These are phyloP conservation scores for Turnix velox DNA, from an alignment of 2,113 vertebrate genomes.

Conservation along the genomic window DNA sequence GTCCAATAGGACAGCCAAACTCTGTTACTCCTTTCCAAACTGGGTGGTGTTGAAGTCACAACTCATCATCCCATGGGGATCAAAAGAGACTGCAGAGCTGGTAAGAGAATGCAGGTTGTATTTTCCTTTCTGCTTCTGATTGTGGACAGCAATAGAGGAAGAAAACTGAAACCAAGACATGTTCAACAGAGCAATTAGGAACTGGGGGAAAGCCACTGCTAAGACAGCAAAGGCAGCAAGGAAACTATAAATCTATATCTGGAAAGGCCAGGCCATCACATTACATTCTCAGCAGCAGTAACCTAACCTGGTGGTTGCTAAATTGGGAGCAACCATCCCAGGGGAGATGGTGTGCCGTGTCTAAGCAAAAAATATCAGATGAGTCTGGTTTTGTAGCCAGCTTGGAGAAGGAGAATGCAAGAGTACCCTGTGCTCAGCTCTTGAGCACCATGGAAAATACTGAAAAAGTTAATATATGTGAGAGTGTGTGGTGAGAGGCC, in stretches of 20 bases:
- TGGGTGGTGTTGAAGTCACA: no score
- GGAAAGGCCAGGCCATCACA: not conserved
- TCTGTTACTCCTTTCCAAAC: no score
- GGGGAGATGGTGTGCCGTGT: rapidly evolving
- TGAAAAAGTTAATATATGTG: rapidly evolving
- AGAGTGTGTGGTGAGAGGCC: rapidly evolving
- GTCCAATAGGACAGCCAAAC: not conserved
- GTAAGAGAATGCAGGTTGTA: no score
- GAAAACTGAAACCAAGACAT: not conserved
- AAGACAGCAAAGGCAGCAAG: not conserved
- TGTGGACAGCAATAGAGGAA: no score
- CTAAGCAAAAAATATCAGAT: rapidly evolving
- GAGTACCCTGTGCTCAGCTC: not conserved
- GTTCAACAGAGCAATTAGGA: not conserved
- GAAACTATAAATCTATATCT: not conserved
- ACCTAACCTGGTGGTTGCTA: rapidly evolving
- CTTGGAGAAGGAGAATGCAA: no score
- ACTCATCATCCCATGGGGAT: no score
- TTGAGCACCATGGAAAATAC: rapidly evolving
- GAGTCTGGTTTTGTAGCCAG: not conserved
- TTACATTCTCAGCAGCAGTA: not conserved
- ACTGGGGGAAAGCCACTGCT: not conserved
- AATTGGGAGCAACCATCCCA: not conserved
- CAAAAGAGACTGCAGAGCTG: no score
- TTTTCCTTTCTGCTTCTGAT: no score